Evolutionary conservation across 1,140 invertebrate genomes (phyloP).

Genomic region (Macrobrachium rosenbergii): DNA sequence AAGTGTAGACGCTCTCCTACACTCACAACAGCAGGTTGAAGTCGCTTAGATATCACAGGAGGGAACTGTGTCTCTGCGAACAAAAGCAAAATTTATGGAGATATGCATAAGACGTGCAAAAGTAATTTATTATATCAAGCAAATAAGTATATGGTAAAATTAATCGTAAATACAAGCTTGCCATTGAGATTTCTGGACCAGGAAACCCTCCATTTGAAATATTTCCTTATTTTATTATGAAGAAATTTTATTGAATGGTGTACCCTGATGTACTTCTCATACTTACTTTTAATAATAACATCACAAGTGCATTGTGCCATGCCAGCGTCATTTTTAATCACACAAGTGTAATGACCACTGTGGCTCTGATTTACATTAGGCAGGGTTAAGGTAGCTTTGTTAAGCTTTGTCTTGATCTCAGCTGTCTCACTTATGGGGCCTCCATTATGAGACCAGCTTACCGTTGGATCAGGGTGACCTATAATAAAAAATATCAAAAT

Average conservation of each 20-base stretch:
- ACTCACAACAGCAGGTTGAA: conserved; percentile 84
- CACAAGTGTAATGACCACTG: conserved; percentile 86
- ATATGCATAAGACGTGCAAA: not conserved
- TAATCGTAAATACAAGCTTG: too few relatives aligned
- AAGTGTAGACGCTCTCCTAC: conserved; percentile 93
- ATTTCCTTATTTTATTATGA: too few relatives aligned
- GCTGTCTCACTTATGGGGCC: conserved; percentile 42
- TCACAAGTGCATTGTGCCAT: conserved; percentile 79
- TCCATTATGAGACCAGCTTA: conserved; percentile 83
- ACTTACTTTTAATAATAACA: conserved; percentile 85
- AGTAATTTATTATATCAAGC: not conserved
- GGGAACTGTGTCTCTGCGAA: conserved; percentile 79
- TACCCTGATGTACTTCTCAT: not conserved
- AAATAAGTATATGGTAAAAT: not conserved
- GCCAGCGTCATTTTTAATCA: conserved; percentile 82
- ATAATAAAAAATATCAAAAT: conserved; percentile 8
- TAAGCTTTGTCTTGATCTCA: conserved; percentile 39
- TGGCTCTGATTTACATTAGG: conserved; percentile 69
- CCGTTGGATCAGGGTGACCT: conserved; percentile 79
- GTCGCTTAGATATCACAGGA: conserved; percentile 83
- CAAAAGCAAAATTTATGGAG: not conserved
- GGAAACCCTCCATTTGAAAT: too few relatives aligned
- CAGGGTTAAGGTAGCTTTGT: conserved; percentile 57
- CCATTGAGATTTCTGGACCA: too few relatives aligned
- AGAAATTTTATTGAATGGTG: too few relatives aligned